phyloP scores from a whole-genome alignment of 1,140 invertebrate genomes.

The Saccostrea cuccullata region DNA sequence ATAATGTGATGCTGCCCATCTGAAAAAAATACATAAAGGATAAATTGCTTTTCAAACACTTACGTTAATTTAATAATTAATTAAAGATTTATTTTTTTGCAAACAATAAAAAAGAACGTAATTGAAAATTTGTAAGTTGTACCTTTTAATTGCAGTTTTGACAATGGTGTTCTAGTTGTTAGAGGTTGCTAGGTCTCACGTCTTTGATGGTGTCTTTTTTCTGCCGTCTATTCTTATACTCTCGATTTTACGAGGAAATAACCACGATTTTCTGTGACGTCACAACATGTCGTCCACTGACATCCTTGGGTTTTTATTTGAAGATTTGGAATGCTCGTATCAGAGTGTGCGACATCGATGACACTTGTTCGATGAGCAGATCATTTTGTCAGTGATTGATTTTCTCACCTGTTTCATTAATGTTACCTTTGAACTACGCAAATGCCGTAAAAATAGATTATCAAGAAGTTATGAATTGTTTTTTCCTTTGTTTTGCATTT shows the following conservation, averaged over 20 bases:
- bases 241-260: conserved; percentile 19
- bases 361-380: conserved; percentile 12
- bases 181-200: background rate
- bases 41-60: background rate
- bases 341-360: conserved; percentile 1
- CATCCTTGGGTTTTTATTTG: background rate
- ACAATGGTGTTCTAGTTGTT: background rate
- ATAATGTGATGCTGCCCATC: background rate
- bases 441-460: conserved; percentile 3
- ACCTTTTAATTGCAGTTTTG: background rate
- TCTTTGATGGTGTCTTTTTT: background rate
- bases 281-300: background rate
- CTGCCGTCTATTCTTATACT: background rate
- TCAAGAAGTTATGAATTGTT: background rate
- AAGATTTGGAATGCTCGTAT: background rate
- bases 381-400: background rate
- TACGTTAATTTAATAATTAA: background rate
- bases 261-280: conserved; percentile 17
- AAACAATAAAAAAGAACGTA: background rate
- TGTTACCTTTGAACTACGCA: background rate
- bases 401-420: background rate
- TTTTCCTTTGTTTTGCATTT: background rate
- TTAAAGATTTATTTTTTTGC: background rate
- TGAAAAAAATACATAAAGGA: background rate
- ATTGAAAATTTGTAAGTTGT: background rate